Conservation (phyloP, 2,797 vertebrate species). For the Anisognathus igniventris region DNA sequence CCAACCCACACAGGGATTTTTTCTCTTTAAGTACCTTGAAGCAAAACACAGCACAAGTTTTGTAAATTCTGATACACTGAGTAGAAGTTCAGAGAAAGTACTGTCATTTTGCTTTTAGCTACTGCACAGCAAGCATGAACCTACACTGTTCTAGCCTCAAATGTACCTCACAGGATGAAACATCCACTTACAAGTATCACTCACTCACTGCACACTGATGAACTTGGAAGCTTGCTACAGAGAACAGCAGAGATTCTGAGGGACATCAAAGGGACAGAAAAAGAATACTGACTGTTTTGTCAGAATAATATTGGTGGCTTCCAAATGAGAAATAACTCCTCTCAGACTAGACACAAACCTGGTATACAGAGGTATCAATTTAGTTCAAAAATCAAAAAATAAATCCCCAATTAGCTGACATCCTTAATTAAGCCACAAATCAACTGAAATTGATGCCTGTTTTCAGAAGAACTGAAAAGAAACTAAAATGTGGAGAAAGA, state of each 20-base stretch:
- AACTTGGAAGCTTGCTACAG: neutral
- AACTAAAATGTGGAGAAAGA: neutral
- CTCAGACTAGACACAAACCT: neutral
- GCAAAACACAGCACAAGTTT: neutral
- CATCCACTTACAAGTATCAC: neutral
- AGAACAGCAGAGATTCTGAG: neutral
- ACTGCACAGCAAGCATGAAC: neutral
- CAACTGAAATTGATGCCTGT: neutral
- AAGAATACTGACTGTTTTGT: fast-evolving
- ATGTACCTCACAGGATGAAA: neutral
- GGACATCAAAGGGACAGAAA: neutral
- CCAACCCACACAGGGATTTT: neutral
- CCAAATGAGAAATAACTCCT: neutral
- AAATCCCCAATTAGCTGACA: neutral
- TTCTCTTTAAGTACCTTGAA: neutral
- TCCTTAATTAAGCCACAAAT: neutral
- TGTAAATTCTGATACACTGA: neutral
- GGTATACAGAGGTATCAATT: neutral
- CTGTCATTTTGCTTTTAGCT: neutral
- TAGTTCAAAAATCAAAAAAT: neutral
- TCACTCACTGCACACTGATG: neutral
- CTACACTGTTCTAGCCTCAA: neutral
- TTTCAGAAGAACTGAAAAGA: neutral
- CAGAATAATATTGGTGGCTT: neutral
- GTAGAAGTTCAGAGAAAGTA: neutral